These are phyloP conservation scores for Clusia tigrina DNA, from an alignment of 2,888 invertebrate species.

Conservation along the genomic window DNA sequence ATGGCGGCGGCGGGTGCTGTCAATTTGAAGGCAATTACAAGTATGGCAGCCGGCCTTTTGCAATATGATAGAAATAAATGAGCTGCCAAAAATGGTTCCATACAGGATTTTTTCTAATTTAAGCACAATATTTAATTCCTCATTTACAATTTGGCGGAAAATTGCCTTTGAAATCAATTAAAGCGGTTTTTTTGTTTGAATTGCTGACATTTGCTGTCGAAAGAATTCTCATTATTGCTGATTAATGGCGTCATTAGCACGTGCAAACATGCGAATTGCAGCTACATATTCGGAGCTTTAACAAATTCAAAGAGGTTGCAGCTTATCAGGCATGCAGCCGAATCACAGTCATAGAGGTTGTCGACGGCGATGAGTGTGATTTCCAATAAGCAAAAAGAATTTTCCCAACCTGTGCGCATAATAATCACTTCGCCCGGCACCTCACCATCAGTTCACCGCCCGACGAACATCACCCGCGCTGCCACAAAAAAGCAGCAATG, in stretches of 20 bases:
- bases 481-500: background rate
- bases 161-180: conserved; percentile 26
- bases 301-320: background rate
- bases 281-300: background rate
- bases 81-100: conserved; percentile 58
- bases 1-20: conserved; percentile 42
- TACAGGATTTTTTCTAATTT: conserved; percentile 8
- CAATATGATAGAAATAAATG: conserved; percentile 47
- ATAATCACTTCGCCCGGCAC: too few relatives aligned
- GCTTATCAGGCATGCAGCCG: background rate
- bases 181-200: conserved; percentile 10
- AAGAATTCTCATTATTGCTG: background rate
- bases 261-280: background rate
- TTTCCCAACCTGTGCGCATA: background rate
- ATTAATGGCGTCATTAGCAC: conserved; percentile 3
- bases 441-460: too few relatives aligned
- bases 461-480: too few relatives aligned
- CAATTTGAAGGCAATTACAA: conserved; percentile 57
- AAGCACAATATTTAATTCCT: background rate
- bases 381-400: background rate
- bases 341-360: background rate
- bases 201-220: background rate
- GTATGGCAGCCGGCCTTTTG: conserved; percentile 19
- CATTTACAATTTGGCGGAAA: conserved; percentile 23
- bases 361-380: background rate